Evolutionary conservation across 2,888 invertebrate genomes (phyloP), one percentile per base, ranked within the genome.

Genomic region (Syritta pipiens): DNA sequence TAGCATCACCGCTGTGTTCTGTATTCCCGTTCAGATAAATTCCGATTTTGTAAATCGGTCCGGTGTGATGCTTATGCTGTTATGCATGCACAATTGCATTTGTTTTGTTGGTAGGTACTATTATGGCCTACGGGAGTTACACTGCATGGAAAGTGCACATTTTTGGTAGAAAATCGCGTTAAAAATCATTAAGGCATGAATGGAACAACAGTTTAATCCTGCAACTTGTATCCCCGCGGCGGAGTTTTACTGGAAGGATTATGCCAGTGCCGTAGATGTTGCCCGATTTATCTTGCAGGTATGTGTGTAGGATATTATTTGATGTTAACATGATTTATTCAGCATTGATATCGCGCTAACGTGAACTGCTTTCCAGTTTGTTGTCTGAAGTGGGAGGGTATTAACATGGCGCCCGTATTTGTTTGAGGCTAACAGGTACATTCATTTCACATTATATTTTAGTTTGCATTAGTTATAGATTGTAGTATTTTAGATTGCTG

Each of bases 41-140:
- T 14, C 19, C 19, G 40, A 57, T 57, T 40, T 42, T 24, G 40
- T 57, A 40, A 57, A 57, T 57, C 35, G 53, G 35, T 7, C 32
- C 37, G 26, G 20, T 40, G 20, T 19, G 28, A 4, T 20, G 3
- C n/a, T 7, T 12, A 4, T 12, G 26, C 24, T 55, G 26, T 26
- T 10, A 22, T 55, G 24, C 26, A 26, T 17, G n/a, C 17, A 40
- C 24, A 7, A 24, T 17, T 24, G 9, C 20, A 10, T 10, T 20
- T 6, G 6, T 24, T 40, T 19, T n/a, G n/a, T n/a, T n/a, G n/a
- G n/a, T n/a, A n/a, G n/a, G n/a, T n/a, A n/a, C 7, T 10, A 7
- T 17, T 19, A 20, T 4, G 17, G 12, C 37, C 22, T 7, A 22
- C 37, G 19, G 24, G 24, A 37, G 35, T 37, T 9, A 4, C 20